These are phyloP conservation scores for Onychomys arenicola DNA, from an alignment of 2,797 vertebrate species.

Conservation along the genomic window DNA sequence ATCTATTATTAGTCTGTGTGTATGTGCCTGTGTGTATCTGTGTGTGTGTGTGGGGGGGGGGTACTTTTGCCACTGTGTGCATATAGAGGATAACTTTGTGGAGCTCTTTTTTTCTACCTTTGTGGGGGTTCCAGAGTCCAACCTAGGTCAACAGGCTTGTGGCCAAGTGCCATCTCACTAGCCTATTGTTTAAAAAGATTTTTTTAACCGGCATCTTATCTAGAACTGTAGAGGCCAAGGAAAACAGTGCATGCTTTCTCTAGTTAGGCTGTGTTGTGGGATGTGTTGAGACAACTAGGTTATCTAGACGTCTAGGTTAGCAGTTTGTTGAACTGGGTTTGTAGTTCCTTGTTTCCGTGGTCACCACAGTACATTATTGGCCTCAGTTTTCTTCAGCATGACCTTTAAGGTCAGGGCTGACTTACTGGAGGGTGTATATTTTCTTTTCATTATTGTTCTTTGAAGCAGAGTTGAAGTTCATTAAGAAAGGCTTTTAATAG, in stretches of 20 bases:
- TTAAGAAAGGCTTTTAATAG: background rate
- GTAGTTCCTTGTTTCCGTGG: background rate
- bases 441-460: background rate
- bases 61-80: background rate
- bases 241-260: background rate
- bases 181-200: background rate
- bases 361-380: background rate
- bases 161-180: background rate
- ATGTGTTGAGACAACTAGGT: background rate
- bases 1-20: background rate
- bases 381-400: background rate
- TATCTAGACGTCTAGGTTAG: background rate
- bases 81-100: background rate
- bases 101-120: background rate
- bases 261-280: background rate
- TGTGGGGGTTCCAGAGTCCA: background rate
- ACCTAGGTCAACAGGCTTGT: background rate
- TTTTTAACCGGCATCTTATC: background rate
- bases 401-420: background rate
- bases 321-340: background rate
- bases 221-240: background rate
- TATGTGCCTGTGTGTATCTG: background rate
- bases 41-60: background rate
- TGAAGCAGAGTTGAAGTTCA: background rate
- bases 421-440: background rate